Percentiles rank a stretch among this genome's conserved stretches.
These are phyloP conservation scores for Gnatocerus cornutus DNA, from an alignment of 2,888 invertebrate genomes.

Conservation along the genomic window DNA sequence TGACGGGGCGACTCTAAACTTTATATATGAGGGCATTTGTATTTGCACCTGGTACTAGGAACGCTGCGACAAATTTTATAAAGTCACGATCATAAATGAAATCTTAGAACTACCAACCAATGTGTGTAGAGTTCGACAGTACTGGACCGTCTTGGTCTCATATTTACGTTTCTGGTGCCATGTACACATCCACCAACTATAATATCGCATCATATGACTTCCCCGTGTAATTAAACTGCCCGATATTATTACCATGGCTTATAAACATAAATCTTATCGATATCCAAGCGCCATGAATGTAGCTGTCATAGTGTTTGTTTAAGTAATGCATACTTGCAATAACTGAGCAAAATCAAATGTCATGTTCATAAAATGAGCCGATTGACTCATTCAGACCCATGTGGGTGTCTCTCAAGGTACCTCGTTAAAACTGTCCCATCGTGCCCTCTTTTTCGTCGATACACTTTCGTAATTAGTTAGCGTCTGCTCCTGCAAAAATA, in stretches of 20 bases:
- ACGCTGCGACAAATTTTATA: no score
- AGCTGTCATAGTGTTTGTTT: constrained; percentile 16
- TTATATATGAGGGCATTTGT: no score
- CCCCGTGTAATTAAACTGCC: neutral
- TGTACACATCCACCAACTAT: no score
- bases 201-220: neutral
- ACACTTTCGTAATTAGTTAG: constrained; percentile 26
- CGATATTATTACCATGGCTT: neutral
- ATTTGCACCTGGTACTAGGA: no score
- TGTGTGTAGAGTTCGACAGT: no score
- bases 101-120: no score
- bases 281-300: neutral
- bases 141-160: no score
- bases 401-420: constrained; percentile 30
- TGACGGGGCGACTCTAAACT: no score
- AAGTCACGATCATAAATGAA: no score
- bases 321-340: constrained; percentile 9
- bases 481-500: constrained; percentile 14
- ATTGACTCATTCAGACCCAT: constrained; percentile 2
- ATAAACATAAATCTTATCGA: neutral
- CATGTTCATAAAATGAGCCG: constrained; percentile 29
- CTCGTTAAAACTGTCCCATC: constrained; percentile 24
- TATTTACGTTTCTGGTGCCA: neutral
- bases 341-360: constrained; percentile 13
- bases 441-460: constrained; percentile 9